Percentiles rank a stretch among this genome's conserved stretches.
phyloP scores from a whole-genome alignment of 2,888 invertebrate species.

The Drosophila pegasa region DNA sequence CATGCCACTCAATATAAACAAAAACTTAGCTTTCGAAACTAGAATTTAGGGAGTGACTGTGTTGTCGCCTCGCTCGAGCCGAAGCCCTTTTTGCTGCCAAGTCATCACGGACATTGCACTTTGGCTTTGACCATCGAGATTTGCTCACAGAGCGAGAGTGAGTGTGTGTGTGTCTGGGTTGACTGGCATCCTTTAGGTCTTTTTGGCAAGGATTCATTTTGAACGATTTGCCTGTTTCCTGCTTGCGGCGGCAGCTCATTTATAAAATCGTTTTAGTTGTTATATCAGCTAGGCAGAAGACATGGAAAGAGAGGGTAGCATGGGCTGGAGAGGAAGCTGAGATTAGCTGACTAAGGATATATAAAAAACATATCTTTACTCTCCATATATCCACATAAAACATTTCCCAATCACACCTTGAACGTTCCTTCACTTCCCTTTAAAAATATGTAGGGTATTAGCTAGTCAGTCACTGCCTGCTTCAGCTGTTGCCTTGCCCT shows the following conservation, averaged over 20 bases:
- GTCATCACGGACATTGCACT: constrained; percentile 78
- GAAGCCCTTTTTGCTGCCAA: constrained; percentile 61
- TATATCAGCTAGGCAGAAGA: constrained; percentile 21
- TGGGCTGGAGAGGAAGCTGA: neutral
- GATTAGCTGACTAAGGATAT: neutral
- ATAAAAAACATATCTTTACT: neutral
- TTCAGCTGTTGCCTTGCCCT: constrained; percentile 4
- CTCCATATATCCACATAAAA: neutral
- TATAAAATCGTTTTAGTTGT: constrained; percentile 52
- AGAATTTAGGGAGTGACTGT: constrained; percentile 33
- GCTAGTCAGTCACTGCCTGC: neutral
- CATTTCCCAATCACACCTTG: no score
- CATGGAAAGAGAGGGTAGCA: neutral
- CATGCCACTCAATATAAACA: constrained; percentile 61
- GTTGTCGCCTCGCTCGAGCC: constrained; percentile 59
- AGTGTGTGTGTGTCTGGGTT: neutral
- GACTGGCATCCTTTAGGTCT: constrained; percentile 35
- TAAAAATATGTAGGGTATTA: constrained; percentile 4
- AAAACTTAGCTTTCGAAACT: constrained; percentile 42
- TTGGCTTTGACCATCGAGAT: constrained; percentile 76
- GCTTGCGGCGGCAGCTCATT: constrained; percentile 61
- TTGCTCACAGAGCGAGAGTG: constrained; percentile 13
- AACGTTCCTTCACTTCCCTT: no score
- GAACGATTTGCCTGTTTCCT: constrained; percentile 69
- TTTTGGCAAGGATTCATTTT: constrained; percentile 63